A percentile compares a stretch with the other conserved stretches of the same genome.
Evolutionary conservation across 2,888 invertebrate genomes (phyloP).

Genomic region (Andrena fulva): DNA sequence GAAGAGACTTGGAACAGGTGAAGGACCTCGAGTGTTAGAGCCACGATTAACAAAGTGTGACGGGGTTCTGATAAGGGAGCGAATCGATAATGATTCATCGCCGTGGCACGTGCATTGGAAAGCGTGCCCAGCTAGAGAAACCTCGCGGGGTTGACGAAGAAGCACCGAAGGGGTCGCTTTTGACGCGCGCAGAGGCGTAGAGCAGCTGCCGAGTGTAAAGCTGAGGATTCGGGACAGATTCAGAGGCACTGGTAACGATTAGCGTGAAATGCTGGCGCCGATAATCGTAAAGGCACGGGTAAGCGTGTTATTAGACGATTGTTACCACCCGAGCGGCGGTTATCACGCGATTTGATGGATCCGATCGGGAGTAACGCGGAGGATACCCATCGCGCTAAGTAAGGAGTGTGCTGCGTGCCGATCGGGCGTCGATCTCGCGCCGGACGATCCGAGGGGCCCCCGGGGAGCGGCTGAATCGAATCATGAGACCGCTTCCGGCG

Average conservation of each 20-base stretch:
- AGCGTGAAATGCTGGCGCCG: conserved; percentile 45
- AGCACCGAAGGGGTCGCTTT: neutral
- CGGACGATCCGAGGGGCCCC: neutral
- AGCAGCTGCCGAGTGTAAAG: neutral
- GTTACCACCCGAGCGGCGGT: conserved; percentile 45
- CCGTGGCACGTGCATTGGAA: conserved; percentile 8
- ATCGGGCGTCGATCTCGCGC: neutral
- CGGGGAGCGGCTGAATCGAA: neutral
- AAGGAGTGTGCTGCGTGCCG: conserved; percentile 20
- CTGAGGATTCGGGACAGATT: neutral
- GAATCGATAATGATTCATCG: conserved; percentile 35
- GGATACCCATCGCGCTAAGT: conserved; percentile 43
- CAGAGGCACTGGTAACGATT: conserved; percentile 9
- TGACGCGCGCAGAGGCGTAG: neutral
- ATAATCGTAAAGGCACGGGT: conserved; percentile 38
- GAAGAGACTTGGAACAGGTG: too few relatives aligned
- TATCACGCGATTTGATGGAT: conserved; percentile 68
- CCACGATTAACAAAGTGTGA: neutral
- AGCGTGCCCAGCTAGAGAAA: conserved; percentile 11
- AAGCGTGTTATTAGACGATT: conserved; percentile 45
- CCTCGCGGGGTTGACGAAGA: neutral
- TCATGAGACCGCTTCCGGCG: conserved; percentile 1
- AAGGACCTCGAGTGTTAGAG: neutral
- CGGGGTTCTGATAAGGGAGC: conserved; percentile 4
- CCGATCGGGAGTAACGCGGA: conserved; percentile 47